A percentile compares a stretch with the other conserved stretches of the same genome.
Conservation (phyloP, 1,140 invertebrate species). For the Nebria ingens region DNA sequence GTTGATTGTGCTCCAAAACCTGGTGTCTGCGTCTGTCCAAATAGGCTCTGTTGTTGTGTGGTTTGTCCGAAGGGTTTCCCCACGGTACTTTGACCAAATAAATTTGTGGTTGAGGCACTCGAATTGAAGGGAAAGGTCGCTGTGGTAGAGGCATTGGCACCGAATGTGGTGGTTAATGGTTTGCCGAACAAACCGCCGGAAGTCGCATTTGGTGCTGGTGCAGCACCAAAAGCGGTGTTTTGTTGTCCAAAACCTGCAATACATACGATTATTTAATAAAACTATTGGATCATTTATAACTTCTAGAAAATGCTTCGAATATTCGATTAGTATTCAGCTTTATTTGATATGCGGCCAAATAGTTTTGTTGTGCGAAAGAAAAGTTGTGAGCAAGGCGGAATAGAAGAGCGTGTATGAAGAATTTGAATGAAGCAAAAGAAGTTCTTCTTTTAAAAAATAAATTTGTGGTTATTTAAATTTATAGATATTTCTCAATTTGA, state of each 20-base stretch:
- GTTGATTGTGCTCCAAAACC: slow-evolving; percentile 40
- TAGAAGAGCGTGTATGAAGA: too few relatives aligned
- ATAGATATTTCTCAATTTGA: too few relatives aligned
- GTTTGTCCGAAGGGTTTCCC: slow-evolving; percentile 34
- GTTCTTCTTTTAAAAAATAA: too few relatives aligned
- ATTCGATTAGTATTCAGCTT: too few relatives aligned
- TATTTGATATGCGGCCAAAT: too few relatives aligned
- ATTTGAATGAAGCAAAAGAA: too few relatives aligned
- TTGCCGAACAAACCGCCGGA: slow-evolving; percentile 25
- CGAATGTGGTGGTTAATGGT: slow-evolving; percentile 31
- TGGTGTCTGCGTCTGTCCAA: slow-evolving; percentile 39
- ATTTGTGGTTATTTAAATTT: too few relatives aligned
- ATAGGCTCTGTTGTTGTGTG: slow-evolving; percentile 34
- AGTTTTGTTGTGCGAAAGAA: too few relatives aligned
- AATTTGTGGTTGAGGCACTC: background rate
- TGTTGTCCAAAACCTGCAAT: slow-evolving; percentile 23
- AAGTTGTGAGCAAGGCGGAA: too few relatives aligned
- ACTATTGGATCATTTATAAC: background rate
- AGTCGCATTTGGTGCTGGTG: slow-evolving; percentile 14
- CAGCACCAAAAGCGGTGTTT: slow-evolving; percentile 24
- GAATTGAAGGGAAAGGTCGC: background rate
- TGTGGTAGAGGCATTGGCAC: slow-evolving; percentile 23
- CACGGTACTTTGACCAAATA: slow-evolving; percentile 18
- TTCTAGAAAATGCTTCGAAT: too few relatives aligned
- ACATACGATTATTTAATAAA: too few relatives aligned